Evolutionary conservation across 2,113 vertebrate genomes (phyloP).

Genomic region (Nyctereutes procyonoides): DNA sequence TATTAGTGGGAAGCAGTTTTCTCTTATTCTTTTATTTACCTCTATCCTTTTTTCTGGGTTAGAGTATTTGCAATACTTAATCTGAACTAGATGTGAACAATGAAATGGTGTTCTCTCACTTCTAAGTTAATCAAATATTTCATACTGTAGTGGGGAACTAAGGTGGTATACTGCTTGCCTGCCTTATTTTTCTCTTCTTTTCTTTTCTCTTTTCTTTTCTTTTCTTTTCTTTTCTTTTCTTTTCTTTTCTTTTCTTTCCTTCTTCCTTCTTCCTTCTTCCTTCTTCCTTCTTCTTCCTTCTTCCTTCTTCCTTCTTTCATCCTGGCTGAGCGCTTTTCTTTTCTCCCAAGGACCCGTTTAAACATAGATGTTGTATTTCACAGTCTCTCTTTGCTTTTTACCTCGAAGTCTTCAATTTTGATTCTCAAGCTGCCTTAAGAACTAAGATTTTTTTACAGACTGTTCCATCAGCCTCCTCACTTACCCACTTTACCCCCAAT

Average conservation of each 20-base stretch:
- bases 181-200: not conserved
- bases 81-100: not conserved
- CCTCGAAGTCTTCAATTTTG: not conserved
- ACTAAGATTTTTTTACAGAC: not conserved
- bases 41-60: not conserved
- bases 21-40: not conserved
- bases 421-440: not conserved
- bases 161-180: not conserved
- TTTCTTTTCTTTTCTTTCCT: no score
- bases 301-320: not conserved
- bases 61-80: not conserved
- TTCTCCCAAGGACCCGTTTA: not conserved
- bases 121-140: not conserved
- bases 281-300: no score
- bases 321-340: not conserved
- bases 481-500: accelerated
- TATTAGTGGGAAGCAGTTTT: not conserved
- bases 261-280: no score
- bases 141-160: not conserved
- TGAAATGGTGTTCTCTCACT: not conserved
- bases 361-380: not conserved
- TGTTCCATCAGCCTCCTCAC: no score
- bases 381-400: not conserved
- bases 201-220: not conserved
- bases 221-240: not conserved